Percentiles rank a stretch among this genome's conserved stretches.
These are phyloP conservation scores for Gymnoscopelus microlampas DNA, from an alignment of 2,797 vertebrate species.

Conservation along the genomic window DNA sequence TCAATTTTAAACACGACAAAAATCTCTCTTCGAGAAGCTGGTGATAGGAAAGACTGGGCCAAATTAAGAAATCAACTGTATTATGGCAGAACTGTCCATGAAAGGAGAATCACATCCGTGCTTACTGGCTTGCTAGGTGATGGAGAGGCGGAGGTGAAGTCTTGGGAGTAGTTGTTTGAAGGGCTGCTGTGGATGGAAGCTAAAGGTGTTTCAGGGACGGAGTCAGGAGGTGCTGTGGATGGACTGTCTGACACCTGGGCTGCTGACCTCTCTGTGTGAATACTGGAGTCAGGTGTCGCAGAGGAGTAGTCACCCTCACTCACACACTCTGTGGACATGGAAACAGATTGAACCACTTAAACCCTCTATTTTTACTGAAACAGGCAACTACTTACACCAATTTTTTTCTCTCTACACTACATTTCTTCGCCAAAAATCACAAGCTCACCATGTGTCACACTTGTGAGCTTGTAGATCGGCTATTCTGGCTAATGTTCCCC, in stretches of 20 bases:
- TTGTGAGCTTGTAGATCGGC: too few relatives aligned
- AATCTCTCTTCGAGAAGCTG: too few relatives aligned
- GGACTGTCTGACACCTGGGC: slow-evolving; percentile 79
- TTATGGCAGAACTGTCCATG: neutral
- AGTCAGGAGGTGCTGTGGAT: slow-evolving; percentile 62
- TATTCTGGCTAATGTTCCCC: too few relatives aligned
- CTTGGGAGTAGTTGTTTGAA: slow-evolving; percentile 80
- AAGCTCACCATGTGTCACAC: too few relatives aligned
- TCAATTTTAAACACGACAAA: too few relatives aligned
- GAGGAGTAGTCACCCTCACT: slow-evolving; percentile 81
- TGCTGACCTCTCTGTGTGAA: slow-evolving; percentile 81
- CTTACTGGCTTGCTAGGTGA: slow-evolving; percentile 81
- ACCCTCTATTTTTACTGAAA: too few relatives aligned
- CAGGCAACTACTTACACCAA: neutral
- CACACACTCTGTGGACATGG: slow-evolving; percentile 72
- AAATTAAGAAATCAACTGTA: too few relatives aligned
- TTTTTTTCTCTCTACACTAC: too few relatives aligned
- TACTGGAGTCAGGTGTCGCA: slow-evolving; percentile 78
- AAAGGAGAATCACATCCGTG: neutral
- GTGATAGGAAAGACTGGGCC: too few relatives aligned
- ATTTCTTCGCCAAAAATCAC: too few relatives aligned
- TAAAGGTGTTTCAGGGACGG: slow-evolving; percentile 69
- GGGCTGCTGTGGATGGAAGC: slow-evolving; percentile 67
- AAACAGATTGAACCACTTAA: too few relatives aligned
- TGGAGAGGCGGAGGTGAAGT: slow-evolving; percentile 80